Percentiles rank a stretch among this genome's conserved stretches.
Conservation (phyloP, 2,113 vertebrate species). For the Pelvicachromis taeniatus region DNA sequence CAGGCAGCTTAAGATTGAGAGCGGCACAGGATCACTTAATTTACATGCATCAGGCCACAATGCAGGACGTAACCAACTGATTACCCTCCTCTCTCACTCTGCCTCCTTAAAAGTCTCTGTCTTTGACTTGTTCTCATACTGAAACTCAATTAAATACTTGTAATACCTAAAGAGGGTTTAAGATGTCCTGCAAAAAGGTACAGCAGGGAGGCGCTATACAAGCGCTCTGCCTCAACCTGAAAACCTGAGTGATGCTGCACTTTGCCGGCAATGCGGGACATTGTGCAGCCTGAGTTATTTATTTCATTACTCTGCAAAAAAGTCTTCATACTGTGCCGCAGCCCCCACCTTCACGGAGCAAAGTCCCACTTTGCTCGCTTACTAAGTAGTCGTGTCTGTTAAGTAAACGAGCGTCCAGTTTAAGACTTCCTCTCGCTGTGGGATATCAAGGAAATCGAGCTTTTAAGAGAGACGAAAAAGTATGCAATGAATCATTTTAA, state of each 20-base stretch:
- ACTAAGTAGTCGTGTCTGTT: not conserved
- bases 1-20: slow-evolving; percentile 11
- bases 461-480: slow-evolving; percentile 15
- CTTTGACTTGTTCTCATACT: not conserved
- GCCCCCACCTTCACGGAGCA: slow-evolving; percentile 4
- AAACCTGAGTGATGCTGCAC: not conserved
- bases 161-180: not conserved
- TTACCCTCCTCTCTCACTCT: not conserved
- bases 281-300: slow-evolving; percentile 4
- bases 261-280: not conserved
- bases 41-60: slow-evolving; percentile 9
- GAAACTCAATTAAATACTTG: not conserved
- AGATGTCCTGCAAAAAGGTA: not conserved
- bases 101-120: not conserved
- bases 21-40: slow-evolving; percentile 10
- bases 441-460: slow-evolving; percentile 5
- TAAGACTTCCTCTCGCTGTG: slow-evolving; percentile 14
- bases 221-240: not conserved
- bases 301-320: slow-evolving; percentile 46
- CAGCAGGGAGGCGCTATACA: not conserved
- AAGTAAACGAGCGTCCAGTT: slow-evolving; percentile 6
- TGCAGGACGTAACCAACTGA: slow-evolving; percentile 5
- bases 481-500: slow-evolving; percentile 9
- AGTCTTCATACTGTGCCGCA: slow-evolving; percentile 2
- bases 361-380: not conserved